Conservation (phyloP, 2,113 vertebrate genomes). For the Nothocercus nigrocapillus region DNA sequence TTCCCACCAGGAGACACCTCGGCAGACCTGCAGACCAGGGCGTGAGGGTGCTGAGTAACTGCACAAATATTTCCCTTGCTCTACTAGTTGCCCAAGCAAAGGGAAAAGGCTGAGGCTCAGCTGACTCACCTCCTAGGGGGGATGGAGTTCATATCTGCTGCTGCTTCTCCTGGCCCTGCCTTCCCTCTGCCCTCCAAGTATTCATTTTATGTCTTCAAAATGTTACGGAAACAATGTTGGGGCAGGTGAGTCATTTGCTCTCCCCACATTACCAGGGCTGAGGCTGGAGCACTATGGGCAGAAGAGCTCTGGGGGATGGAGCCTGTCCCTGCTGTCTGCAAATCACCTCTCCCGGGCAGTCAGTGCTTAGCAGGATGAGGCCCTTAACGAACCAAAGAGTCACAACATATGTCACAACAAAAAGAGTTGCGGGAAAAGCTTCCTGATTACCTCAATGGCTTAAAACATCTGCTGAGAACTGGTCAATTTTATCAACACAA, state of each 20-base stretch:
- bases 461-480: neutral
- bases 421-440: neutral
- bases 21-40: accelerated
- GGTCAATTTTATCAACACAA: neutral
- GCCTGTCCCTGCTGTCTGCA: neutral
- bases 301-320: neutral
- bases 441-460: neutral
- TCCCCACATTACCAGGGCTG: neutral
- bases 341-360: neutral
- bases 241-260: neutral
- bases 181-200: neutral
- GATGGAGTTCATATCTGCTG: accelerated
- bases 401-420: neutral
- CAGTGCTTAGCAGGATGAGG: neutral
- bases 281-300: neutral
- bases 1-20: neutral
- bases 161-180: neutral
- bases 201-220: neutral
- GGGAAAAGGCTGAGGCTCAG: neutral
- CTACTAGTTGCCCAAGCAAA: neutral
- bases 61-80: neutral
- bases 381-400: neutral
- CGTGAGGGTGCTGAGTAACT: accelerated
- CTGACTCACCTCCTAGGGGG: neutral
- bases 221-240: neutral